Evolutionary conservation across 2,888 invertebrate species (phyloP).

Genomic region (Calameuta pallipes): DNA sequence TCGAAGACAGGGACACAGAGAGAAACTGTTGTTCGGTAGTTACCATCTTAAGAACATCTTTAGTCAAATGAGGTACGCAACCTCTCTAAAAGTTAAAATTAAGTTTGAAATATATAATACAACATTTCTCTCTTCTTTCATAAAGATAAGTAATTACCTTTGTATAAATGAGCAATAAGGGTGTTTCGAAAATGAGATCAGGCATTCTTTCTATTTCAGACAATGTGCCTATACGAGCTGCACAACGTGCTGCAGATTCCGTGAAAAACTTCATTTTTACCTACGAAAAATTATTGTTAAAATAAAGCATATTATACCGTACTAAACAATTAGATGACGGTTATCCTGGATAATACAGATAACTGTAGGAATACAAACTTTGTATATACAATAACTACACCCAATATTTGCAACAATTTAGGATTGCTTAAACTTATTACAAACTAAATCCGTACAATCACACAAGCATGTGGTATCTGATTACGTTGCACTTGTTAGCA

Average conservation of each 20-base stretch:
- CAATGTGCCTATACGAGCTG: constrained; percentile 77
- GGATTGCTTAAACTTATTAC: background rate
- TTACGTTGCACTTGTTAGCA: background rate
- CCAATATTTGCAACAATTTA: background rate
- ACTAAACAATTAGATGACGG: background rate
- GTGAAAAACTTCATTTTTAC: constrained; percentile 78
- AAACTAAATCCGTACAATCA: background rate
- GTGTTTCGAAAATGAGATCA: constrained; percentile 75
- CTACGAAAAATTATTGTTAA: background rate
- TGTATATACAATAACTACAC: background rate
- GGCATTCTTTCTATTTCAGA: constrained; percentile 72
- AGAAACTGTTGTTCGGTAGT: constrained; percentile 73
- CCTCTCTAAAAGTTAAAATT: constrained; percentile 73
- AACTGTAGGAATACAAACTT: background rate
- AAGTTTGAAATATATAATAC: constrained; percentile 17
- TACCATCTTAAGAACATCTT: constrained; percentile 78
- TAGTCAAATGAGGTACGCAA: constrained; percentile 84
- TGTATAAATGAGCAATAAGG: constrained; percentile 80
- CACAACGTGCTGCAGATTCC: constrained; percentile 70
- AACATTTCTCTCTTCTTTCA: background rate
- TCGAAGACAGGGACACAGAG: constrained; percentile 79
- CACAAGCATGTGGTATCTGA: background rate
- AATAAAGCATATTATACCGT: background rate
- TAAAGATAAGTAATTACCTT: constrained; percentile 68
- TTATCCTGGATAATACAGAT: background rate